These are phyloP conservation scores for Dasyurus viverrinus DNA, from an alignment of 2,113 vertebrate genomes.

Conservation along the genomic window DNA sequence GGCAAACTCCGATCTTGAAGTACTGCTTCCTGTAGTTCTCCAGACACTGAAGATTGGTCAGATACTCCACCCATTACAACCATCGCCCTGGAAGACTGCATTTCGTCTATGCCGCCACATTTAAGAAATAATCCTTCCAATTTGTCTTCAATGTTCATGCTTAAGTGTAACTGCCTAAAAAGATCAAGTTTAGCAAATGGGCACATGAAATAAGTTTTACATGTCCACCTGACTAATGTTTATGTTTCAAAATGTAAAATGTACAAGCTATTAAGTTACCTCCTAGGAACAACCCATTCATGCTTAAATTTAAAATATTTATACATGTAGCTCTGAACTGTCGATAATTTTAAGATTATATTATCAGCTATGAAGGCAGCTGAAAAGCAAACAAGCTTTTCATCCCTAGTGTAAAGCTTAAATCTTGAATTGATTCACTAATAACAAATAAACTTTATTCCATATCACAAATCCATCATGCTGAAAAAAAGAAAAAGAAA, in stretches of 20 bases:
- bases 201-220: constrained; percentile 80
- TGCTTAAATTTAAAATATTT: constrained; percentile 54
- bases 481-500: not conserved
- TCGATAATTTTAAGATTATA: constrained; percentile 53
- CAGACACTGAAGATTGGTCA: constrained; percentile 84
- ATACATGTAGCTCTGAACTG: constrained; percentile 44
- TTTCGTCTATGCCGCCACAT: constrained; percentile 91
- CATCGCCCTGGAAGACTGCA: constrained; percentile 90
- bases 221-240: constrained; percentile 67
- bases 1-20: constrained; percentile 92
- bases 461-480: not conserved
- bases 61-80: constrained; percentile 88
- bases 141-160: constrained; percentile 99
- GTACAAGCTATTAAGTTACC: constrained; percentile 1
- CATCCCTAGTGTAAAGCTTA: constrained; percentile 52
- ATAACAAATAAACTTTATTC: constrained; percentile 41
- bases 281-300: not conserved
- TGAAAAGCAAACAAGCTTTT: constrained; percentile 45
- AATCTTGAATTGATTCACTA: constrained; percentile 51
- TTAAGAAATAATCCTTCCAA: constrained; percentile 97
- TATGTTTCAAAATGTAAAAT: constrained; percentile 64
- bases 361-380: constrained; percentile 19
- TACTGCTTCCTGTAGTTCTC: constrained; percentile 88
- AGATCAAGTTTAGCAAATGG: constrained; percentile 86
- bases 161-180: constrained; percentile 89